These are phyloP conservation scores for Colletes collaris DNA, from an alignment of 2,888 invertebrate species.

Conservation along the genomic window DNA sequence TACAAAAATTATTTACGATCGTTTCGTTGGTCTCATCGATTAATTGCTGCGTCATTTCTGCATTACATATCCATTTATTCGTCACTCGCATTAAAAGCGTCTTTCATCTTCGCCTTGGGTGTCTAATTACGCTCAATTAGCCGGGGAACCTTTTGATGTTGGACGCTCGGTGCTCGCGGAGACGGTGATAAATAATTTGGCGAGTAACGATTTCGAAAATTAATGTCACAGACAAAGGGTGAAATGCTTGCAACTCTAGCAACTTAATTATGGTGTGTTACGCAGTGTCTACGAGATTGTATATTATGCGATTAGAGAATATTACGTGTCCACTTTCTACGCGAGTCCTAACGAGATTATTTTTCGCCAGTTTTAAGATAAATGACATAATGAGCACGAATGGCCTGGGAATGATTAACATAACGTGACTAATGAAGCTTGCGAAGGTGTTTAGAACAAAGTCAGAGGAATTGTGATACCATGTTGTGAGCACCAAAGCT, in stretches of 20 bases:
- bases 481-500: too few relatives aligned
- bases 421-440: neutral
- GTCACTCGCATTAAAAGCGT: neutral
- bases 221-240: neutral
- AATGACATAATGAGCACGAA: constrained; percentile 4
- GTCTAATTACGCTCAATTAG: constrained; percentile 35
- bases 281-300: neutral
- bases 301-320: constrained; percentile 14
- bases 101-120: neutral
- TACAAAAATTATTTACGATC: constrained; percentile 18
- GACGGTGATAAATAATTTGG: constrained; percentile 20
- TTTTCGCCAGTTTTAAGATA: constrained; percentile 5
- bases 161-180: neutral
- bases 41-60: constrained; percentile 34
- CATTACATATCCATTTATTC: neutral
- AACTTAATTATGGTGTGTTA: constrained; percentile 37
- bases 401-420: too few relatives aligned
- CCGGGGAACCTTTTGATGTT: too few relatives aligned
- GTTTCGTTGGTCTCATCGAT: constrained; percentile 16
- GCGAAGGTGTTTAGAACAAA: neutral
- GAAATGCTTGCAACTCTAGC: neutral
- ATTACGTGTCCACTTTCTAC: constrained; percentile 32
- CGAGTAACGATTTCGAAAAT: neutral
- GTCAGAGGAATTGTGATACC: neutral
- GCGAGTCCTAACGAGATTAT: neutral